A percentile compares a stretch with the other conserved stretches of the same genome.
These are phyloP conservation scores for Chelon labrosus DNA, from an alignment of 2,797 vertebrate genomes.

Conservation along the genomic window DNA sequence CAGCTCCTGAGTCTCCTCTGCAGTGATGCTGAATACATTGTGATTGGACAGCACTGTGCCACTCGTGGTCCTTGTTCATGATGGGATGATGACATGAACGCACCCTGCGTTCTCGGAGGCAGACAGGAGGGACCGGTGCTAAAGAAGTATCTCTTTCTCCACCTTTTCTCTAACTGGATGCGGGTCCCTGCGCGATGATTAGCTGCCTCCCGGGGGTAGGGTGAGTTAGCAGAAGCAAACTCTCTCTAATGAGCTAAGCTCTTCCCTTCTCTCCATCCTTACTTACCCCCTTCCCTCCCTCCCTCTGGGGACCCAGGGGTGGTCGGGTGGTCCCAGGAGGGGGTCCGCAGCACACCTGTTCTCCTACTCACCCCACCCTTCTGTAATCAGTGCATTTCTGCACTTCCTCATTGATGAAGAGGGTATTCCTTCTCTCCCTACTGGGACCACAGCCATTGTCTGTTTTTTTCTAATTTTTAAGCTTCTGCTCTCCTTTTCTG, in stretches of 20 bases:
- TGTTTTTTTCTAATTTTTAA: constrained; percentile 36
- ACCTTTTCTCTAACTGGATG: constrained; percentile 74
- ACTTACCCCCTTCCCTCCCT: constrained; percentile 21
- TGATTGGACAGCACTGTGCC: background rate
- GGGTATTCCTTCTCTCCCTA: constrained; percentile 37
- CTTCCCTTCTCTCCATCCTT: constrained; percentile 57
- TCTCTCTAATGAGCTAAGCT: constrained; percentile 86
- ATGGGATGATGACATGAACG: constrained; percentile 20
- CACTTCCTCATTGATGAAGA: constrained; percentile 63
- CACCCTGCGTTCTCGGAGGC: background rate
- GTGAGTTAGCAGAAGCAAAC: constrained; percentile 85
- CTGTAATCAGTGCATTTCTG: constrained; percentile 81
- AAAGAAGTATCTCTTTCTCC: constrained; percentile 71
- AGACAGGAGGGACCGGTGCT: constrained; percentile 40
- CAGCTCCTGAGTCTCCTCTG: constrained; percentile 1
- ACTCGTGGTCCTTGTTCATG: constrained; percentile 8
- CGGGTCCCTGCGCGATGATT: constrained; percentile 81
- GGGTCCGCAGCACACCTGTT: constrained; percentile 80
- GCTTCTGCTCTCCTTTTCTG: background rate
- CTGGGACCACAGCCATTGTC: constrained; percentile 51
- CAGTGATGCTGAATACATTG: background rate
- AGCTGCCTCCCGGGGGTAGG: constrained; percentile 72
- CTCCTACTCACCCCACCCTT: constrained; percentile 39
- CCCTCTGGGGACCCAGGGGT: constrained; percentile 71
- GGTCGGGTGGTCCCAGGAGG: constrained; percentile 73